A percentile compares a stretch with the other conserved stretches of the same genome.
phyloP scores from a whole-genome alignment of 2,888 invertebrate species.

The Masnerella sp. region DNA sequence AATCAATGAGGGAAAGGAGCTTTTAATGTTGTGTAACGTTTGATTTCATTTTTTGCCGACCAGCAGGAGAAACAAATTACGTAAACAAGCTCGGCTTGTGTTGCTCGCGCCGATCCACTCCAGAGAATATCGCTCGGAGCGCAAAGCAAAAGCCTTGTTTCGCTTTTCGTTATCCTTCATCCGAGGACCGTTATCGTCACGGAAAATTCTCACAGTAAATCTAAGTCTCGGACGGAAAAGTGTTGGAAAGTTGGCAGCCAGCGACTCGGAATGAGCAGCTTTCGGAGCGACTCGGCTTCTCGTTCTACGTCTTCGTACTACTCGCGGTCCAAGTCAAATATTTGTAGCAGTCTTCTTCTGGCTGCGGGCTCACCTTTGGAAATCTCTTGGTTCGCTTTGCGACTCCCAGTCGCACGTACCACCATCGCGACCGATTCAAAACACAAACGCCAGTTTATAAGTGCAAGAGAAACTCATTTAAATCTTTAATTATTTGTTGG shows the following conservation, averaged over 20 bases:
- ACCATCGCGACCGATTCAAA: conserved; percentile 2
- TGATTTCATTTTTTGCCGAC: conserved; percentile 13
- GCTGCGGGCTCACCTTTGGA: conserved; percentile 39
- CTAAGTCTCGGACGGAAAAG: conserved; percentile 47
- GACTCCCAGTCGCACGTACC: conserved; percentile 5
- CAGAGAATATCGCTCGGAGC: conserved; percentile 43
- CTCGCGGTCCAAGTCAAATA: conserved; percentile 60
- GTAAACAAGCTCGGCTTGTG: conserved; percentile 36
- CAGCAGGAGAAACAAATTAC: conserved; percentile 43
- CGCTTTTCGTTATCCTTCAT: conserved; percentile 45
- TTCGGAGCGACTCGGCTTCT: conserved; percentile 41
- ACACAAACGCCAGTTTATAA: neutral
- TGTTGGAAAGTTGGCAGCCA: conserved; percentile 46
- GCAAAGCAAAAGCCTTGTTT: conserved; percentile 55
- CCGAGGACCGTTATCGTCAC: conserved; percentile 48
- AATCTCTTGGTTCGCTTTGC: conserved; percentile 42
- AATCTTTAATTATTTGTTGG: conserved; percentile 7
- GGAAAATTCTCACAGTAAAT: conserved; percentile 55
- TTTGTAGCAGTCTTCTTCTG: conserved; percentile 56
- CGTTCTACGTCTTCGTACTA: conserved; percentile 40
- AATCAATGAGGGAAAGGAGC: conserved; percentile 2
- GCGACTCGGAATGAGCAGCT: conserved; percentile 55
- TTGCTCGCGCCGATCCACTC: conserved; percentile 22
- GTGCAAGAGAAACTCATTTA: conserved; percentile 17
- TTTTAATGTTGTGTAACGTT: conserved; percentile 5